Conservation (phyloP, 2,113 vertebrate genomes). For the Etheostoma cragini region DNA sequence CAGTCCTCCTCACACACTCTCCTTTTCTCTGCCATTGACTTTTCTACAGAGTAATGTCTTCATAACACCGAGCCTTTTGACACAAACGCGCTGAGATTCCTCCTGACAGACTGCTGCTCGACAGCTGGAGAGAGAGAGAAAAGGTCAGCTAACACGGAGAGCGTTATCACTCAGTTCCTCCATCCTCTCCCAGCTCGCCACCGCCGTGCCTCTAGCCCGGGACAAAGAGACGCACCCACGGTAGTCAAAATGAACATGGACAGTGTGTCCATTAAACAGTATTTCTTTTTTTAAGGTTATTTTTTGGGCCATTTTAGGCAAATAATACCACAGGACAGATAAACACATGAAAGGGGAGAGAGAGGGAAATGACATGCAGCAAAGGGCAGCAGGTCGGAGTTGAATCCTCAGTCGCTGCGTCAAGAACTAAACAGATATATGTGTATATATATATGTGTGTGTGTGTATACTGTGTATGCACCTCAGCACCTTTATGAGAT, state of each 20-base stretch:
- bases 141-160: constrained; percentile 53
- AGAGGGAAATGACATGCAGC: no score
- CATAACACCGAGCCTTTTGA: constrained; percentile 3
- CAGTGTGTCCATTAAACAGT: constrained; percentile 5
- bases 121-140: constrained; percentile 34
- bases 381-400: no score
- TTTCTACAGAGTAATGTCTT: constrained; percentile 23
- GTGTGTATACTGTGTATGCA: no score
- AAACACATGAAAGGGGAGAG: no score
- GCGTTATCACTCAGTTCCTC: constrained; percentile 46
- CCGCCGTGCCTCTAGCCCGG: rapidly evolving
- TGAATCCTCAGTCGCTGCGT: no score
- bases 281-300: no score
- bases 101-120: constrained; percentile 45
- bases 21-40: not conserved
- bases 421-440: no score
- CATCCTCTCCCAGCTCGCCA: not conserved
- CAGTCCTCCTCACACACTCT: not conserved
- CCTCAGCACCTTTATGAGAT: no score
- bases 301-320: no score
- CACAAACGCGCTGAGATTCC: constrained; percentile 8
- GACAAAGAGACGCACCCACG: not conserved
- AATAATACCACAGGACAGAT: no score
- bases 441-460: no score
- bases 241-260: not conserved